Evolutionary conservation across 2,797 vertebrate species (phyloP).

Genomic region (Parotocinclus haroldoi): DNA sequence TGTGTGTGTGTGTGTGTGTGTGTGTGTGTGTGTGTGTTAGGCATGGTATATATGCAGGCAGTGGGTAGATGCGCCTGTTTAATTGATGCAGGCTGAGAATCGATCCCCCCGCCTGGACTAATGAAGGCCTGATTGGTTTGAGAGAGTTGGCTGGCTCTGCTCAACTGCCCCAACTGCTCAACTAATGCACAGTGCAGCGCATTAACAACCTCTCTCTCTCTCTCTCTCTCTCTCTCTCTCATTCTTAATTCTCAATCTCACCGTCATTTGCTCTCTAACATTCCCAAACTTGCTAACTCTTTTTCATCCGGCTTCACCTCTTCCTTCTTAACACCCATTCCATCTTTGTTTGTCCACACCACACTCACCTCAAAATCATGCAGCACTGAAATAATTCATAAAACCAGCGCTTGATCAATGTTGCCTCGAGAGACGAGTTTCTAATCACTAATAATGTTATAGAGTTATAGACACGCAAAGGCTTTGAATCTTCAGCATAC

Average conservation of each 20-base stretch:
- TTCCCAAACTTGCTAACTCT: conserved; percentile 21
- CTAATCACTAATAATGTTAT: no score
- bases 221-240: conserved; percentile 23
- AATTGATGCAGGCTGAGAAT: conserved; percentile 82
- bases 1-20: conserved; percentile 31
- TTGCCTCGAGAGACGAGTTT: no score
- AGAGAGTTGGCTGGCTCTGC: conserved; percentile 83
- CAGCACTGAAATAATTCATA: no score
- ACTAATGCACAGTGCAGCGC: conserved; percentile 53
- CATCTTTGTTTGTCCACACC: no score
- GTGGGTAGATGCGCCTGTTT: conserved; percentile 65
- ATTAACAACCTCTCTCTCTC: conserved; percentile 45
- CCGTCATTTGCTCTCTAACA: conserved; percentile 47
- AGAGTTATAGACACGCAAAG: no score
- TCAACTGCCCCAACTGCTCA: conserved; percentile 67
- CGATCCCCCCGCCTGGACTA: conserved; percentile 80
- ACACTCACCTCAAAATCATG: no score
- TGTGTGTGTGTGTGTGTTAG: conserved; percentile 40
- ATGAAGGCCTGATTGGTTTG: conserved; percentile 87
- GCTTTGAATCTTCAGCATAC: no score
- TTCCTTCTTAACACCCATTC: not conserved
- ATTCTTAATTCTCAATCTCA: conserved; percentile 69
- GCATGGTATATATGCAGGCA: conserved; percentile 37
- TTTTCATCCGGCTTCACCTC: conserved; percentile 5
- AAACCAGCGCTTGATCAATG: no score